These are phyloP conservation scores for Eurois occulta DNA, from an alignment of 2,888 invertebrate genomes.

Conservation along the genomic window DNA sequence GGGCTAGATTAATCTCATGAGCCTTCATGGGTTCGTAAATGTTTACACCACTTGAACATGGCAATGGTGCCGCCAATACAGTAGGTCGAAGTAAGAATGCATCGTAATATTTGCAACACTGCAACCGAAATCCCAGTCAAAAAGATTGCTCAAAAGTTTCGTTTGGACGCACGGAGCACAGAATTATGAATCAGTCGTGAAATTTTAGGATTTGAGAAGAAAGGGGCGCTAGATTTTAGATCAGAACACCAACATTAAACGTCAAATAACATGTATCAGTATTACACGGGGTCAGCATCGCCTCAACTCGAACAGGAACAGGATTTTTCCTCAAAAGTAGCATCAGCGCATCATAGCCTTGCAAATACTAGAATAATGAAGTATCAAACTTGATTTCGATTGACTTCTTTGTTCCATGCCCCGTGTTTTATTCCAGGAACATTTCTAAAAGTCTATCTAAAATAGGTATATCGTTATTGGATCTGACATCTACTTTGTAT, in stretches of 20 bases:
- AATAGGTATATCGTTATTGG: slow-evolving; percentile 16
- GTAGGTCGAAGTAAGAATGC: background rate
- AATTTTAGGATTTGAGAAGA: background rate
- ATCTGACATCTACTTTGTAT: slow-evolving; percentile 15
- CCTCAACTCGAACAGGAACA: background rate
- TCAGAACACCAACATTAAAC: background rate
- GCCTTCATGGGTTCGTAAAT: background rate
- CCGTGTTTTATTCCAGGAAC: background rate
- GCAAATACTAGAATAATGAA: no score
- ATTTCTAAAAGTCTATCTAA: background rate
- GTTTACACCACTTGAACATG: background rate
- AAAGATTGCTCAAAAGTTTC: background rate
- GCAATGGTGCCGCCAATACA: background rate
- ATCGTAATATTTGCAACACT: background rate
- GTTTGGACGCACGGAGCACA: background rate
- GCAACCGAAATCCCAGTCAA: background rate
- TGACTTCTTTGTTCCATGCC: background rate
- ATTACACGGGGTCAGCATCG: background rate
- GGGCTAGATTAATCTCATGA: background rate
- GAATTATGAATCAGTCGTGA: background rate
- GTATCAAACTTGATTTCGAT: background rate
- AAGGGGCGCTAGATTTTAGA: background rate
- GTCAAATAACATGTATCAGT: background rate
- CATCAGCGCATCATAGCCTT: no score
- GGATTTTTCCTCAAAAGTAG: background rate